Base-by-base conservation (phyloP, 2,888 invertebrate genomes). In the Patella caerulea region DNA sequence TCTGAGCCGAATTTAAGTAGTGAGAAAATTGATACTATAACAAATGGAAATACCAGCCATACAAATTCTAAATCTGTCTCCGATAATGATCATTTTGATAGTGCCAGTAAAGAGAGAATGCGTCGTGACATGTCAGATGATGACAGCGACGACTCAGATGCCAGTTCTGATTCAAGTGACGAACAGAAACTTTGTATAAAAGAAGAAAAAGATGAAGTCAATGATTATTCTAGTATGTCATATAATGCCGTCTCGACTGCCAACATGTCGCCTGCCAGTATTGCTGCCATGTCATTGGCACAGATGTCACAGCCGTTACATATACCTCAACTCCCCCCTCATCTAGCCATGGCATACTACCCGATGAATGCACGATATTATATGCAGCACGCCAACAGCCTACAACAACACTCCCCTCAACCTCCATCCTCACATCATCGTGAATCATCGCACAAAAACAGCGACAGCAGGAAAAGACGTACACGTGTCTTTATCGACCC, bases 401-500 rank as follows among this genome's bases (percentile, higher is more conserved):
- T 85, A 52, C 83, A 84, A 71, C 81, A 83, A 65, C 19, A 24
- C 65, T 65, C 65, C 19, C 65, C 65, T 11, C 19, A 24, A 19
- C 65, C 65, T n/a, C 65, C 65, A 7, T 65, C 65, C 19, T 29
- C 19, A 34, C 79, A 78, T 71, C 78, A 80, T 52, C 76, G 80
- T 45, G 73, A 55, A 24, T 45, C 76, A 59, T 76, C 56, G 52
- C 71, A 55, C 77, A 77, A 72, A 72, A 78, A 72, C 77, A 45
- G 69, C 72, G 52, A 55, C 74, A 75, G 75, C 73, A 83, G 88
- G 87, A 94, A 98, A 83, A 97, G 98, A 92, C 94, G 99, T 71
- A 99, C 98, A 92, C 95, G 99, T 85, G 98, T 99, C 70, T 99
- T 99, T 93, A 99, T 99, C 89, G 99, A 99, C 93, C 99, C 99